These are phyloP conservation scores for Aptenodytes forsteri DNA, from an alignment of 2,113 vertebrate species.

Conservation along the genomic window DNA sequence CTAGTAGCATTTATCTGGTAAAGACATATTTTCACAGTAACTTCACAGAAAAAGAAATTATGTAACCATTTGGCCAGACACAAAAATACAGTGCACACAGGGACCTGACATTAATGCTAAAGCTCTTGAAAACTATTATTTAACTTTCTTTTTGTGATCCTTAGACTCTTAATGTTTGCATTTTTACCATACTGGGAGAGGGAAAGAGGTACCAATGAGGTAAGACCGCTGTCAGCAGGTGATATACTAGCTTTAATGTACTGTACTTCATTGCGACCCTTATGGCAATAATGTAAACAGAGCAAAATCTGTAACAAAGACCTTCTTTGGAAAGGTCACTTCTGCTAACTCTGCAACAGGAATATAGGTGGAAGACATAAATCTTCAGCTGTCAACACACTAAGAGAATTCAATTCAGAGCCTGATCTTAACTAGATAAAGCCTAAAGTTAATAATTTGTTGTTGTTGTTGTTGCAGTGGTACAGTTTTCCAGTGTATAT, in stretches of 20 bases:
- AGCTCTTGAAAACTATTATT: constrained; percentile 19
- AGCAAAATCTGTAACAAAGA: constrained; percentile 55
- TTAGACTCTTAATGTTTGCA: not conserved
- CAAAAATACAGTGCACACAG: not conserved
- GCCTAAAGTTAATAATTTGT: constrained; percentile 7
- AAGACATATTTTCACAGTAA: not conserved
- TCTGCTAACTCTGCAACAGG: constrained; percentile 41
- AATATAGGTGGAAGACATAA: constrained; percentile 57
- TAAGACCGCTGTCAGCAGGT: constrained; percentile 62
- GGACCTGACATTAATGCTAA: not conserved
- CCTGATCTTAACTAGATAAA: constrained; percentile 50
- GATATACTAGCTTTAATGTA: constrained; percentile 74
- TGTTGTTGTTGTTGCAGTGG: not conserved
- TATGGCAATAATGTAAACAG: constrained; percentile 67
- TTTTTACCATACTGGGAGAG: constrained; percentile 18
- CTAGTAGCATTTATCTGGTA: not conserved
- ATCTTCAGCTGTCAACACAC: constrained; percentile 59
- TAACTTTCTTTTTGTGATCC: constrained; percentile 26
- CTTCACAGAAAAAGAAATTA: not conserved
- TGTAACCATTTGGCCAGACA: not conserved
- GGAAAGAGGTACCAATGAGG: constrained; percentile 25
- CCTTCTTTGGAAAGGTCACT: constrained; percentile 58
- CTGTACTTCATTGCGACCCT: constrained; percentile 59
- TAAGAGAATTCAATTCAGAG: constrained; percentile 52
- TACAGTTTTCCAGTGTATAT: not conserved